phyloP scores from a whole-genome alignment of 2,888 invertebrate species.

The Metalampra italica region DNA sequence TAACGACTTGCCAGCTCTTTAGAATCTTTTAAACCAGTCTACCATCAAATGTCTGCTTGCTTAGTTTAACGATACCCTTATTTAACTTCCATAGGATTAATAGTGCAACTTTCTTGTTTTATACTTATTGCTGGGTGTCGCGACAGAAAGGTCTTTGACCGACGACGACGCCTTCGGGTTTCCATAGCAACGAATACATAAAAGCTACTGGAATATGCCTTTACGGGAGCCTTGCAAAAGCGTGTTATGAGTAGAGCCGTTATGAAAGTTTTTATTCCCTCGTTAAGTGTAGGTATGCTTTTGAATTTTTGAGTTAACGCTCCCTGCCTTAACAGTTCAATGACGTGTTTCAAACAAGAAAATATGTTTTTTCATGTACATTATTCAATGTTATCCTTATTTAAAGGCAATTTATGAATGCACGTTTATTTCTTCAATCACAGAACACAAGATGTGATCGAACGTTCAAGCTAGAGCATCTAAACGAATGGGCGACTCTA shows the following conservation, averaged over 20 bases:
- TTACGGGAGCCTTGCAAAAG: constrained; percentile 44
- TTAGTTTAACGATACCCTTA: constrained; percentile 38
- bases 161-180: constrained; percentile 63
- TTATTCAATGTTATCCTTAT: not conserved
- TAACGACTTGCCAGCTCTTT: constrained; percentile 25
- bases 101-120: constrained; percentile 59
- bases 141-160: constrained; percentile 68
- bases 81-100: constrained; percentile 52
- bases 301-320: constrained; percentile 4
- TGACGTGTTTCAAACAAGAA: not conserved
- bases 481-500: too few species aligned
- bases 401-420: not conserved
- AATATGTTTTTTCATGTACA: not conserved
- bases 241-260: constrained; percentile 45
- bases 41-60: constrained; percentile 18
- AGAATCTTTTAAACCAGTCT: constrained; percentile 16
- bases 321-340: not conserved
- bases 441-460: too few species aligned
- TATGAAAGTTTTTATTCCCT: constrained; percentile 37
- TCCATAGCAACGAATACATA: constrained; percentile 60
- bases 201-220: constrained; percentile 40
- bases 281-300: constrained; percentile 37
- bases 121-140: constrained; percentile 49
- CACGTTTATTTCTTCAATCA: too few species aligned
- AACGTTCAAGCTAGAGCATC: too few species aligned